Base-by-base conservation (phyloP, 1,140 invertebrate genomes). In the Ephestia elutella region DNA sequence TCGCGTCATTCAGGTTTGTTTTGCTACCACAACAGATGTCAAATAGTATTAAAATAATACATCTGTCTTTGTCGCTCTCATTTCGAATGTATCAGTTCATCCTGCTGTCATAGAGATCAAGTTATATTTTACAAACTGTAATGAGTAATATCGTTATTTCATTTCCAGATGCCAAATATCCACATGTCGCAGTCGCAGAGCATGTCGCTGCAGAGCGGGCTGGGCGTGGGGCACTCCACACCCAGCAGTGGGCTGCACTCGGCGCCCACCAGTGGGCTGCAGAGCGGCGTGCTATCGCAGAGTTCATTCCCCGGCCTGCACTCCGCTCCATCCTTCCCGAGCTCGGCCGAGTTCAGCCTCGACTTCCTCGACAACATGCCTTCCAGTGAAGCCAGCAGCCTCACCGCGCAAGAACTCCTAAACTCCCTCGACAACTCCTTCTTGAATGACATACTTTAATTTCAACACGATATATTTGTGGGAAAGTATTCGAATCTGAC, bases 341-440 rank as follows among this genome's bases (percentile, higher is more conserved):
- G 70, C 85, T 90, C 86, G 76, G 87, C 87, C 82, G 94, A 95
- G 75, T 94, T 95, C 73, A 94, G 92, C 81, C 90, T 95, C 62
- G 94, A 95, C 89, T 94, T 95, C 82, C 86, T 95, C n/a, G 94
- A 95, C 70, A 94, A 93, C 81, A 90, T 95, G 75, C 92, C 93
- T 38, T 90, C 92, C 55, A 90, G 90, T 18, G 93, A 94, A 71
- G 89, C 92, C 48, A 91, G 91, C 66, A 92, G 92, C 64, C 93
- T 94, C 72, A 93, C 92, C 62, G 93, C 94, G 50, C 94, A 95
- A 78, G 94, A 95, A 69, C 80, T 95, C 61, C 90, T 95, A 68
- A 95, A 92, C 81, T 95, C 94, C 5, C 69, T 89, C 5, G 87
- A 89, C 30, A 87, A 86, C 61, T 84, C 86, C 13, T 87, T 87